These are phyloP conservation scores for Xanthia togata DNA, from an alignment of 2,888 invertebrate species.

Conservation along the genomic window DNA sequence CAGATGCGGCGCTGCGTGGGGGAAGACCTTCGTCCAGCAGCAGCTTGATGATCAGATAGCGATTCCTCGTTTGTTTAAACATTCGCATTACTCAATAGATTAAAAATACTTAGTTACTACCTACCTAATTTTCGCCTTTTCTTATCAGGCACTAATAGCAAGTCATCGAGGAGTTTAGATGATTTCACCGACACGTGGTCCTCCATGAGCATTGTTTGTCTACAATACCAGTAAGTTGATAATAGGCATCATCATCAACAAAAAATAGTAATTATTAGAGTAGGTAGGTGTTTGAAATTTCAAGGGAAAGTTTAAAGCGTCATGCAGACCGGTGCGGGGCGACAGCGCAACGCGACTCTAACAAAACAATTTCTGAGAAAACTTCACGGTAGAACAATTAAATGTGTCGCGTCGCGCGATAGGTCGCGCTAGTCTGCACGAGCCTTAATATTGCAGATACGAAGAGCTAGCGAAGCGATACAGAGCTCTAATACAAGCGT, in stretches of 20 bases:
- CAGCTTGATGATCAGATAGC: background rate
- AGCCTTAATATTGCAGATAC: slow-evolving; percentile 73
- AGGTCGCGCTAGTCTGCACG: too few species aligned
- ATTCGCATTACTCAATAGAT: background rate
- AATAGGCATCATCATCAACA: background rate
- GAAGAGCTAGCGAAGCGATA: slow-evolving; percentile 84
- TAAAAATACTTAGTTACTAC: background rate
- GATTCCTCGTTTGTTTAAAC: background rate
- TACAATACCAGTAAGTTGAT: slow-evolving; percentile 80
- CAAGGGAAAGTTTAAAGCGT: background rate
- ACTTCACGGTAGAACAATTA: too few species aligned
- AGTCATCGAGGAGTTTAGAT: slow-evolving; percentile 71
- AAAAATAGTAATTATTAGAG: background rate
- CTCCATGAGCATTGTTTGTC: slow-evolving; percentile 88
- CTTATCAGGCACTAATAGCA: slow-evolving; percentile 59
- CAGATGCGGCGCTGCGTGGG: background rate
- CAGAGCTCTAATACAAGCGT: slow-evolving; percentile 77
- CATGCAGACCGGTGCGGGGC: too few species aligned
- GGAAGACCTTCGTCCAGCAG: background rate
- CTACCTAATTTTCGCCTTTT: background rate
- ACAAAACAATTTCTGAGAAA: too few species aligned
- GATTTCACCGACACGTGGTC: slow-evolving; percentile 84
- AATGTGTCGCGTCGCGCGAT: too few species aligned
- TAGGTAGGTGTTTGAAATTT: background rate
- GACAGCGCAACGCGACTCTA: too few species aligned